Base-by-base conservation (phyloP, 2,797 vertebrate genomes). In the Xenops minutus region DNA sequence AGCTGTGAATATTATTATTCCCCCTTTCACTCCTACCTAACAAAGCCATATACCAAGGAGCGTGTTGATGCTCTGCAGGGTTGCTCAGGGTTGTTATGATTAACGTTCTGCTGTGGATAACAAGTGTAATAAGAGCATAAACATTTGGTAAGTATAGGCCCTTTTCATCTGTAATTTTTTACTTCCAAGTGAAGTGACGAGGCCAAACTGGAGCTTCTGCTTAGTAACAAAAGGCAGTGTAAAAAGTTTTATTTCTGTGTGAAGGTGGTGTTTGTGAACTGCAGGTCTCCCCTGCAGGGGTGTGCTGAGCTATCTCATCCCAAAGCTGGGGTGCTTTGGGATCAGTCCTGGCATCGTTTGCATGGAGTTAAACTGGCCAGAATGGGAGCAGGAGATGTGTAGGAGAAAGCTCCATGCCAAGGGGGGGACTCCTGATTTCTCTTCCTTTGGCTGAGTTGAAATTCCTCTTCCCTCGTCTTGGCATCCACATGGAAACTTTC, bases 81-180 rank as follows among this genome's bases (percentile, higher is more conserved):
- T 81, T 85, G 73, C 94, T 58, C 4, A 18, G 76, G 48, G 62
- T 78, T 96, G 96, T 96, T 97, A 95, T 64, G 95, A 63, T 97
- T 93, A 95, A 91, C 37, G 21, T 96, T 83, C 78, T 64, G 85
- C 43, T 82, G 82, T 96, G 81, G 90, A 73, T 72, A 91, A 87
- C 91, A 85, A 95, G 85, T 89, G 94, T 92, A 96, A 94, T 81
- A 93, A 92, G 85, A 96, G 87, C 80, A 64, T 97, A 97, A 97
- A 97, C 96, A 92, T 90, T 96, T 89, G 75, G 8, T 77, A 95
- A 96, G 95, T 88, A 55, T n/a, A 52, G 66, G 44, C 92, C 75
- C 71, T 91, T 95, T 83, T 72, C 6, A 18, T 75, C 94, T 96
- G 80, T 76, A 59, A 52, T 48, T 49, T 95, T 92, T 87, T 80